phyloP scores from a whole-genome alignment of 2,113 vertebrate genomes.

The Lophochroa leadbeateri region DNA sequence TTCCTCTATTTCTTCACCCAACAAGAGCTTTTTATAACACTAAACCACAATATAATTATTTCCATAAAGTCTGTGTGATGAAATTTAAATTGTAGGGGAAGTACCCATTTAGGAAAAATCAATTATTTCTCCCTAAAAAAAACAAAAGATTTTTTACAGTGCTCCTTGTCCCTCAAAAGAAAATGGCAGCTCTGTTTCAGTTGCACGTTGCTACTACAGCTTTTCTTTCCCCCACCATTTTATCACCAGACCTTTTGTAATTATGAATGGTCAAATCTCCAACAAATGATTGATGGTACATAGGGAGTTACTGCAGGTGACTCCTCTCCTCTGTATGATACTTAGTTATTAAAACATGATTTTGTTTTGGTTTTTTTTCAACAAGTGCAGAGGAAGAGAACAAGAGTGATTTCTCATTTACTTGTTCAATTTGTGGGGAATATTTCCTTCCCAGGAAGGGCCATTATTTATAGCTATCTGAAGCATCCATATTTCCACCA shows the following conservation, averaged over 20 bases:
- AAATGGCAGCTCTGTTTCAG: neutral
- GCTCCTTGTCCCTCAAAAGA: neutral
- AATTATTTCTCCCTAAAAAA: neutral
- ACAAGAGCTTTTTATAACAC: neutral
- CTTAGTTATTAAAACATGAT: neutral
- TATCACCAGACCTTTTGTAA: neutral
- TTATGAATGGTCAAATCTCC: neutral
- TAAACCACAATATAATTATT: neutral
- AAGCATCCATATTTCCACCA: neutral
- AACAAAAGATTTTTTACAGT: neutral
- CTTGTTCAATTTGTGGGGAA: neutral
- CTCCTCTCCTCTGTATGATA: neutral
- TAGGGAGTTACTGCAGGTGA: neutral
- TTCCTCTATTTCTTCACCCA: neutral
- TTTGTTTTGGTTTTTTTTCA: neutral
- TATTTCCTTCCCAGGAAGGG: neutral
- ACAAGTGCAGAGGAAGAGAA: neutral
- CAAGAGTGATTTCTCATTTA: neutral
- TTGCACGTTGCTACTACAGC: neutral
- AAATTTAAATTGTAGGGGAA: neutral
- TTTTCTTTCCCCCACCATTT: neutral
- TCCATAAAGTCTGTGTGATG: neutral
- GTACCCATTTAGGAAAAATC: rapidly evolving
- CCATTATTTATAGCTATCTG: neutral
- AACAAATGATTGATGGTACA: neutral